These are phyloP conservation scores for Isoperla grammatica DNA, from an alignment of 2,888 invertebrate genomes.

Conservation along the genomic window DNA sequence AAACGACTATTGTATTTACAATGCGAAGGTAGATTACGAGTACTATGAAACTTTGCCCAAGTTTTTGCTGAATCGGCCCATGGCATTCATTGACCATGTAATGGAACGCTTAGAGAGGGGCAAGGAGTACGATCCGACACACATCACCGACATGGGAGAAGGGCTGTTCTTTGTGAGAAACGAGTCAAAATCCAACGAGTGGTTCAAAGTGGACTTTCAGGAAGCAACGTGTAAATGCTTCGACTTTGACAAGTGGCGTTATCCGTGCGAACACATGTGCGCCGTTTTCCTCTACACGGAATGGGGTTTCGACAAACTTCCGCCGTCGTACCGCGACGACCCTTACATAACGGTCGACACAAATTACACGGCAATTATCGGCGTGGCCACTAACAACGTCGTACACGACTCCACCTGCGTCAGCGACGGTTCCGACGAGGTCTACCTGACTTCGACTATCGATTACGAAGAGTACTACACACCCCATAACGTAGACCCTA, in stretches of 20 bases:
- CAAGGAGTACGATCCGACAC: not conserved
- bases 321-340: not conserved
- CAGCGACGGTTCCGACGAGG: too few relatives aligned
- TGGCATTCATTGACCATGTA: not conserved
- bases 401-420: too few relatives aligned
- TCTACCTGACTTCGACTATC: too few relatives aligned
- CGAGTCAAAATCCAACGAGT: not conserved
- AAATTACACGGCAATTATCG: too few relatives aligned
- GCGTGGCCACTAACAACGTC: too few relatives aligned
- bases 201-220: slow-evolving; percentile 5
- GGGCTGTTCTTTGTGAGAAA: not conserved
- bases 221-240: not conserved
- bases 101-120: not conserved
- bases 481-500: too few relatives aligned
- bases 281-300: not conserved
- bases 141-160: not conserved
- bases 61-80: not conserved
- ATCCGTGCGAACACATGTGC: slow-evolving; percentile 6
- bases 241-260: not conserved
- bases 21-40: not conserved
- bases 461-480: too few relatives aligned
- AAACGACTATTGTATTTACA: not conserved
- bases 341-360: not conserved
- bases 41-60: not conserved
- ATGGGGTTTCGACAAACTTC: not conserved